Evolutionary conservation across 2,113 vertebrate genomes (phyloP), one percentile per base, ranked within the genome.

Genomic region (Benitochromis conjunctus): DNA sequence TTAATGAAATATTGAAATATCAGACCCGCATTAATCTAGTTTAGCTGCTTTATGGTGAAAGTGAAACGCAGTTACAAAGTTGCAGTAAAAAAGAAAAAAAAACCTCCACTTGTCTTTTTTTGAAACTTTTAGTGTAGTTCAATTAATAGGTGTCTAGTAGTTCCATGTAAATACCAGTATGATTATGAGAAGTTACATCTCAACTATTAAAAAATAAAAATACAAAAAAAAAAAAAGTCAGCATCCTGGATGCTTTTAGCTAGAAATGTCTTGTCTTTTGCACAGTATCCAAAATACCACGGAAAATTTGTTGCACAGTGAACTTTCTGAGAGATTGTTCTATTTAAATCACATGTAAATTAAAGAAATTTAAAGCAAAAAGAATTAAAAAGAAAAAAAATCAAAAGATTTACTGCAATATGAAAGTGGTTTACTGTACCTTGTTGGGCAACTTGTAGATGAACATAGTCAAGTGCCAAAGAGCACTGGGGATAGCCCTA

Each of bases 351-450:
- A 85, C 81, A 26, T 94, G 89, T 93, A 86, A 89, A 92, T 89
- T 7, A 83, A 92, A 62, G 26, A 60, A 86, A 88, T 86, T 86
- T 80, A 19, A 91, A 88, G 41, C 62, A 88, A 93, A 88, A 69
- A 24, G 1, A 24, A 41, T 3, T 41, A 14, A 64, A 62, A 86
- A 3, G 26, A 26, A 62, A 83, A 77, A 9, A 48, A 51, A 87
- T 82, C 48, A 83, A 89, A 93, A 89, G 80, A 91, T 93, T 93
- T 87, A 92, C 93, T 86, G 89, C 91, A 91, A 92, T 94, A 93
- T 90, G 88, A 94, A 93, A 95, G 95, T 95, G 95, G 95, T 94
- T 95, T 96, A 96, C 95, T 96, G 96, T 96, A 96, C 96, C 95
- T 96, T 95, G 92, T 89, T 91, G 93, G 95, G 94, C 93, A 91